phyloP scores from a whole-genome alignment of 2,113 vertebrate species.

The Shinisaurus crocodilurus region DNA sequence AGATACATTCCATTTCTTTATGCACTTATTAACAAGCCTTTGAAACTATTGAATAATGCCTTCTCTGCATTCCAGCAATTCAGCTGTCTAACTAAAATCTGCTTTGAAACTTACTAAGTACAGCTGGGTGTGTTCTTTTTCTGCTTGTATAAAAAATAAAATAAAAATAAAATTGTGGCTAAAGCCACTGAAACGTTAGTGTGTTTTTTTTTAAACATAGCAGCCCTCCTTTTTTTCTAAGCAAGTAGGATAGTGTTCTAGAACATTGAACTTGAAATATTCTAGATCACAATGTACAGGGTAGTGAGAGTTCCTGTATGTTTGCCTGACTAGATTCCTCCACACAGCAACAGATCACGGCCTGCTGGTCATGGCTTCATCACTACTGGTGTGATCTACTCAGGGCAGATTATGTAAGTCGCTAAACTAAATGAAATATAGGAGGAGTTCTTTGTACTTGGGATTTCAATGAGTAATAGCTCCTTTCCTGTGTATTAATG shows the following conservation, averaged over 20 bases:
- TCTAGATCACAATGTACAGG: background rate
- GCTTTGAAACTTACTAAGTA: background rate
- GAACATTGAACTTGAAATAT: conserved; percentile 37
- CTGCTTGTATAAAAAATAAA: background rate
- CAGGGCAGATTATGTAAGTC: conserved; percentile 11
- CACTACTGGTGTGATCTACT: conserved; percentile 12
- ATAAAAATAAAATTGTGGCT: background rate
- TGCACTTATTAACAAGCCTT: background rate
- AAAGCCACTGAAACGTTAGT: background rate
- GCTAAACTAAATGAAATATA: conserved; percentile 27
- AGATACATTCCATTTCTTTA: background rate
- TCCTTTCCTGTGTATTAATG: background rate
- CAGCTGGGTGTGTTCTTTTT: background rate
- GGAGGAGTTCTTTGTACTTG: background rate
- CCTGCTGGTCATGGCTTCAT: conserved; percentile 25
- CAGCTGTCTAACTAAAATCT: background rate
- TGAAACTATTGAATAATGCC: background rate
- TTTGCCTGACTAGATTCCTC: conserved; percentile 19
- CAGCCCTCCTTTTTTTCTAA: background rate
- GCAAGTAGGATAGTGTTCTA: background rate
- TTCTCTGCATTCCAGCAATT: background rate
- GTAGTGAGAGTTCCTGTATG: conserved; percentile 27
- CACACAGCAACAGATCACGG: background rate
- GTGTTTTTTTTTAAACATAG: background rate
- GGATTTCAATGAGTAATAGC: background rate